phyloP scores from a whole-genome alignment of 2,113 vertebrate species.

The Reinhardtius hippoglossoides region DNA sequence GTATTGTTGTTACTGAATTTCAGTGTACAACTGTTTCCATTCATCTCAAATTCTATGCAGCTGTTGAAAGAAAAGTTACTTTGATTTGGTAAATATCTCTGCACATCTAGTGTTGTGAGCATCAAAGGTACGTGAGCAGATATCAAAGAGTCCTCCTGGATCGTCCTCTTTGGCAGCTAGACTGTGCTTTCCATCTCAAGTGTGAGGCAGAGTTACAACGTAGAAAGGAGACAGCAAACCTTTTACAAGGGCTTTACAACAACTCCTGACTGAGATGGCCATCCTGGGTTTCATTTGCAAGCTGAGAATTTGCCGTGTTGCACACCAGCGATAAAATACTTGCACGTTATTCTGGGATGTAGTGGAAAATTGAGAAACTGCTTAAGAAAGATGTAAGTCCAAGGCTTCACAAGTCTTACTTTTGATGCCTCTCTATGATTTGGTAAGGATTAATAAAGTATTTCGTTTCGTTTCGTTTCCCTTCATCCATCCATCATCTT shows the following conservation, averaged over 20 bases:
- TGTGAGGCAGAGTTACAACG: constrained; percentile 53
- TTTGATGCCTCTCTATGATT: constrained; percentile 6
- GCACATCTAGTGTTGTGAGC: constrained; percentile 67
- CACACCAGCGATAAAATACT: constrained; percentile 6
- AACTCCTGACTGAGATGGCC: constrained; percentile 24
- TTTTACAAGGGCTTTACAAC: constrained; percentile 54
- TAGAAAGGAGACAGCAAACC: constrained; percentile 60
- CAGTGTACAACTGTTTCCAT: constrained; percentile 68
- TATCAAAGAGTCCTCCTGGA: constrained; percentile 74
- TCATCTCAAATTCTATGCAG: constrained; percentile 76
- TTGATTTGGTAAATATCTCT: constrained; percentile 79
- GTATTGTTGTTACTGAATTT: constrained; percentile 60
- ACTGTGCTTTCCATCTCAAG: constrained; percentile 72
- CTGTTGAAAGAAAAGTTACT: constrained; percentile 73
- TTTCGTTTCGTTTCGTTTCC: background rate
- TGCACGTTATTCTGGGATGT: constrained; percentile 18
- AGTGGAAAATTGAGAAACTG: constrained; percentile 9
- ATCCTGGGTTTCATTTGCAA: constrained; percentile 46
- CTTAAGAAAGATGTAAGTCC: background rate
- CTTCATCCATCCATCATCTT: background rate
- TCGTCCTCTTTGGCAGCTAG: constrained; percentile 68
- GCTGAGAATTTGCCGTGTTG: constrained; percentile 31
- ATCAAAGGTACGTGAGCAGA: constrained; percentile 74
- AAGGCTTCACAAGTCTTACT: background rate
- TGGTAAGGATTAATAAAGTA: background rate